Base-by-base conservation (phyloP, 2,113 vertebrate species). In the Balaeniceps rex region DNA sequence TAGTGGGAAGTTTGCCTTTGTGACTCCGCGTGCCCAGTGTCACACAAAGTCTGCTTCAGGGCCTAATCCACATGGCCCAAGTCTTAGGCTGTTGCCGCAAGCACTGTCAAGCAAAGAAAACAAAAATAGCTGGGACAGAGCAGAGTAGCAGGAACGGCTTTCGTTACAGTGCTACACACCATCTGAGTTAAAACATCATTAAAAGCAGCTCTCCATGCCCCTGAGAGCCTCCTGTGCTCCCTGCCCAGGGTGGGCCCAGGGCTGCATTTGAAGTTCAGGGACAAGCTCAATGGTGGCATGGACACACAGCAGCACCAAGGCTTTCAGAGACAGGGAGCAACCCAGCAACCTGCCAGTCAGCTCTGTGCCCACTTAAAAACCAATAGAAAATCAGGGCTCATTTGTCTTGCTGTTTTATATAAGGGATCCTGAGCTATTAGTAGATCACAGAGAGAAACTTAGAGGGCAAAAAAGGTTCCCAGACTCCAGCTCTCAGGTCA, bases 141-240 rank as follows among this genome's bases (percentile, higher is more conserved):
- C 40, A 58, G 34, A 82, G 65, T 5, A 49, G 12, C 60, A 78
- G 38, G 25, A 95, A 19, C 14, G 1, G 6, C 28, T 88, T 69
- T 49, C 14, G 0, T 46, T 87, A 47, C 26, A 36, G 46, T 22
- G 13, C 22, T 54, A 31, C 0, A 1, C 28, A 24, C 11, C 23
- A 49, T 14, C 15, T 4, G 15, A 47, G 10, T 47, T 42, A 71
- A 81, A 84, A 21, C 25, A 46, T 54, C 2, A 22, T 31, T 47
- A 65, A 80, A 76, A 64, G 31, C 47, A 3, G 2, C 40, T 66
- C 10, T 51, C 34, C 1, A 1, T n/a, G 26, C 19, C 42, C n/a
- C 2, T 2, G 0, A 23, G 51, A 63, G 31, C 8, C 0, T 0
- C 51, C 52, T 6, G 12, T 0, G 0, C 19, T 70, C 42, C 34